These are phyloP conservation scores for Cryptosula pallasiana DNA, from an alignment of 2,888 invertebrate genomes.

Conservation along the genomic window DNA sequence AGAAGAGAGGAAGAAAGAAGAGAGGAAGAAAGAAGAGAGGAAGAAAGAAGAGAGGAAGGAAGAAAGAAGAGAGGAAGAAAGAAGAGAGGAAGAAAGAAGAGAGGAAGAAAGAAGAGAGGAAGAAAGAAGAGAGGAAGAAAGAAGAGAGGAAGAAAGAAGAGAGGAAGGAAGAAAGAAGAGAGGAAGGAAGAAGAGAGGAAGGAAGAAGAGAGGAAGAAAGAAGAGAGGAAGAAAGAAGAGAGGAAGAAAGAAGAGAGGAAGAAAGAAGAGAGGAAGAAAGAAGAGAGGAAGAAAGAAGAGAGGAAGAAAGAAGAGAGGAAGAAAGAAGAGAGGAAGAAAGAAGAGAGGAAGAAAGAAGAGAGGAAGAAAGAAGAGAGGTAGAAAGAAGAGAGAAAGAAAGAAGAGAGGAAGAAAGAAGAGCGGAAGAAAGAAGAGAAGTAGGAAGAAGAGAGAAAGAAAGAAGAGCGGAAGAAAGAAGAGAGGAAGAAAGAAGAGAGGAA, in stretches of 20 bases:
- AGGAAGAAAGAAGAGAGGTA: background rate
- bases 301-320: too few relatives aligned
- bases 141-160: too few relatives aligned
- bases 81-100: background rate
- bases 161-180: conserved; percentile 2
- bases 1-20: too few relatives aligned
- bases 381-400: background rate
- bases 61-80: background rate
- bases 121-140: too few relatives aligned
- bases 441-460: background rate
- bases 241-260: conserved; percentile 10
- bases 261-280: too few relatives aligned
- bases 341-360: background rate
- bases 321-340: background rate
- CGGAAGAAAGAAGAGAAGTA: background rate
- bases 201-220: conserved; percentile 4
- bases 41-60: background rate
- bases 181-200: conserved; percentile 10
- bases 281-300: too few relatives aligned
- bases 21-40: background rate
- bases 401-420: background rate
- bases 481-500: background rate
- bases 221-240: conserved; percentile 2
- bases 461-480: background rate
- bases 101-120: too few relatives aligned